Percentiles rank a stretch among this genome's conserved stretches.
Evolutionary conservation across 2,113 vertebrate species (phyloP).

Genomic region (Hypocryptadius cinnamomeus): DNA sequence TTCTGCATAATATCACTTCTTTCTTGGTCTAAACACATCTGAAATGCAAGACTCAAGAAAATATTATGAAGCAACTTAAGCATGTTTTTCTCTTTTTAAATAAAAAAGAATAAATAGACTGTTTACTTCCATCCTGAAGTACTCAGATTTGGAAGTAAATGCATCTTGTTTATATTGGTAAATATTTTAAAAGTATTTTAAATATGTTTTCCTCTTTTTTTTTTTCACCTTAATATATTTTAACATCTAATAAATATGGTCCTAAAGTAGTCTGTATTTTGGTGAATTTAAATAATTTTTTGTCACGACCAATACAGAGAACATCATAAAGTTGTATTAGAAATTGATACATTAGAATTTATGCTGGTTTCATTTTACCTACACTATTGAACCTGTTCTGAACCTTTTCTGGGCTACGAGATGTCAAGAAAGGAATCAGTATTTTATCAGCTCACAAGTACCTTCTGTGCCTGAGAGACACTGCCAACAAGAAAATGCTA

Average conservation of each 20-base stretch:
- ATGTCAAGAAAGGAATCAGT: background rate
- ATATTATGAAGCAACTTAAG: background rate
- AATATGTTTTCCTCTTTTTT: background rate
- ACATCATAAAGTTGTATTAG: background rate
- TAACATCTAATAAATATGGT: background rate
- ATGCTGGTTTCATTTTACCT: background rate
- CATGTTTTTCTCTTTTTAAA: background rate
- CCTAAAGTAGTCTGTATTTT: background rate
- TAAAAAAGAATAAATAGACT: background rate
- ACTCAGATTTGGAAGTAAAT: background rate
- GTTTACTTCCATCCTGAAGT: background rate
- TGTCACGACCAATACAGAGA: background rate
- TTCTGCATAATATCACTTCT: background rate
- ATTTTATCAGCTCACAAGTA: background rate
- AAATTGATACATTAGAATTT: background rate
- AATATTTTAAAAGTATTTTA: background rate
- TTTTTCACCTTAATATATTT: background rate
- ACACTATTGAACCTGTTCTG: background rate
- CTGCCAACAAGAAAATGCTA: background rate
- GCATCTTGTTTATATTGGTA: background rate
- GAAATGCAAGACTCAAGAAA: background rate
- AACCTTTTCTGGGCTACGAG: background rate
- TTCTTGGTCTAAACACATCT: background rate
- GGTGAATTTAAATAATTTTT: background rate
- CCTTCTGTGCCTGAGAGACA: background rate